Evolutionary conservation across 2,797 vertebrate genomes (phyloP).

Genomic region (Ctenosaura bakeri): DNA sequence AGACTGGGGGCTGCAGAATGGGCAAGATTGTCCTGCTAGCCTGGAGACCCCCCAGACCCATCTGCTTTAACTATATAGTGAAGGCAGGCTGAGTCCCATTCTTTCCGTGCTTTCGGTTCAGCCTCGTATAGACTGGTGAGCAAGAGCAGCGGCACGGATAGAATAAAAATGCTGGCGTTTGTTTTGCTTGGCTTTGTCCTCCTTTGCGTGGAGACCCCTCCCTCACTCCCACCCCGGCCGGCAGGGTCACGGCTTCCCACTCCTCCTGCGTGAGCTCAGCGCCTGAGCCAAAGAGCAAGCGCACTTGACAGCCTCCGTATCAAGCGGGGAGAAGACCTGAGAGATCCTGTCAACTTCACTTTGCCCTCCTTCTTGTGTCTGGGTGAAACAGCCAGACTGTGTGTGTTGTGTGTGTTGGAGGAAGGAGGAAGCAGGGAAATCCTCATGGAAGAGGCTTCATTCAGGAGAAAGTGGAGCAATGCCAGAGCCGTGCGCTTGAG

Average conservation of each 20-base stretch:
- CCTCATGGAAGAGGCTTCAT: rapidly evolving
- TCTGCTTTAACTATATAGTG: no score
- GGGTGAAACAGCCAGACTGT: conserved; percentile 2
- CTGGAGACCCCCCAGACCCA: no score
- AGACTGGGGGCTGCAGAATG: no score
- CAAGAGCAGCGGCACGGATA: no score
- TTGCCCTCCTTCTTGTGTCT: neutral
- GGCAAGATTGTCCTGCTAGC: no score
- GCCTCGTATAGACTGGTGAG: no score
- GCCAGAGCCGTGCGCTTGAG: rapidly evolving
- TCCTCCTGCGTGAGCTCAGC: conserved; percentile 24
- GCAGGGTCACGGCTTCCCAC: neutral
- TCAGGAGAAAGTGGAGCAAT: rapidly evolving
- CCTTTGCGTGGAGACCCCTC: neutral
- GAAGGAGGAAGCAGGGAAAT: neutral
- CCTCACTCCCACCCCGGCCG: neutral
- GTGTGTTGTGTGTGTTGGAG: neutral
- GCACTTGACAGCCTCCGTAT: rapidly evolving
- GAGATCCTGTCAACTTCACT: rapidly evolving
- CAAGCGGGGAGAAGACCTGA: neutral
- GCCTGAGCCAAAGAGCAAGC: neutral
- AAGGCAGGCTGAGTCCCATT: no score
- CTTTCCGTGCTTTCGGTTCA: no score
- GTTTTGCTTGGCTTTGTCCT: no score
- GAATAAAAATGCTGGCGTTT: no score